Evolutionary conservation across 2,888 invertebrate genomes (phyloP).

Genomic region (Bellardia pandia): DNA sequence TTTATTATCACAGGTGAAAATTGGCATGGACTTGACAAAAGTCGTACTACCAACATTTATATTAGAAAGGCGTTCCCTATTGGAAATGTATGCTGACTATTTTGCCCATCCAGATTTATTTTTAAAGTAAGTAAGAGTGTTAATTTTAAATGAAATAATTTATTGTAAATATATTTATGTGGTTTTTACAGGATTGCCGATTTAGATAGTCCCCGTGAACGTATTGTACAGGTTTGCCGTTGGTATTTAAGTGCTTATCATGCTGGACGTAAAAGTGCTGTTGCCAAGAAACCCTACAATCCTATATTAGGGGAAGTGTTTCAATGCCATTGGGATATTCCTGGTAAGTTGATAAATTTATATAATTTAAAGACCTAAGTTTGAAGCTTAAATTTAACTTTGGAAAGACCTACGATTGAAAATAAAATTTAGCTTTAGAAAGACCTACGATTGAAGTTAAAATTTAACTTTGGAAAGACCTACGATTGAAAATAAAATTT

Average conservation of each 20-base stretch:
- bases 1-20: slow-evolving; percentile 97
- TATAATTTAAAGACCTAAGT: too few relatives aligned
- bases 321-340: slow-evolving; percentile 93
- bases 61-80: slow-evolving; percentile 96
- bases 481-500: too few relatives aligned
- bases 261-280: slow-evolving; percentile 97
- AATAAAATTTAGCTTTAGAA: too few relatives aligned
- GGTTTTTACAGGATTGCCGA: slow-evolving; percentile 91
- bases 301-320: slow-evolving; percentile 99
- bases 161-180: slow-evolving; percentile 9
- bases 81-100: slow-evolving; percentile 99
- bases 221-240: slow-evolving; percentile 96
- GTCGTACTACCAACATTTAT: slow-evolving; percentile 98
- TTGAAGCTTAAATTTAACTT: too few relatives aligned
- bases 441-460: too few relatives aligned
- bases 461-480: too few relatives aligned
- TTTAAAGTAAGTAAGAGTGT: slow-evolving; percentile 87
- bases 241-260: slow-evolving; percentile 99
- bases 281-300: slow-evolving; percentile 99
- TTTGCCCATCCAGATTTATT: slow-evolving; percentile 99
- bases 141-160: neutral
- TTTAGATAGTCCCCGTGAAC: slow-evolving; percentile 91
- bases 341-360: slow-evolving; percentile 77
- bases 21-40: slow-evolving; percentile 99
- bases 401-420: too few relatives aligned